phyloP scores from a whole-genome alignment of 2,797 vertebrate genomes.

The Falco rusticolus region DNA sequence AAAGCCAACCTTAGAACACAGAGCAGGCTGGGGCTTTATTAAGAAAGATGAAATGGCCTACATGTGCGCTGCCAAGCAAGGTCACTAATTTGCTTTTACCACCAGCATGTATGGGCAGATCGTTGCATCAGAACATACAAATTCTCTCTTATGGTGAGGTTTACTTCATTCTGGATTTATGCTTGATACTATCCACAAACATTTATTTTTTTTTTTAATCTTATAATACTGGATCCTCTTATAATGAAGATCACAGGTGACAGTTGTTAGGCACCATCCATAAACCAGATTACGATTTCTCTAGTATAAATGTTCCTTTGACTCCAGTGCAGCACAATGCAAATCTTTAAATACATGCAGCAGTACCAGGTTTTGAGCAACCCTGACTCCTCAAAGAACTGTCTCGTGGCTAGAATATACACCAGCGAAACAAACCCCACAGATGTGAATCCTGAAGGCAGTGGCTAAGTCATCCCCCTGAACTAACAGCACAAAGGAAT shows the following conservation, averaged over 20 bases:
- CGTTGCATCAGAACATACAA: neutral
- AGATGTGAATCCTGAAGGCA: neutral
- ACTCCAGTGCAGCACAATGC: neutral
- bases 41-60: conserved; percentile 28
- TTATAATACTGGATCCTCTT: neutral
- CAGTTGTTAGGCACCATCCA: neutral
- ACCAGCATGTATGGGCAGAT: neutral
- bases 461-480: neutral
- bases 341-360: neutral
- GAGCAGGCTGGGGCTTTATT: conserved; percentile 32
- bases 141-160: neutral
- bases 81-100: conserved; percentile 3
- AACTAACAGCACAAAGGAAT: neutral
- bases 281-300: neutral
- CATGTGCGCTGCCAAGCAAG: neutral
- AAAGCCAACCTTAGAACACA: conserved; percentile 42
- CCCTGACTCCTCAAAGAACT: neutral
- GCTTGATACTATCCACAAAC: neutral
- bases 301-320: neutral
- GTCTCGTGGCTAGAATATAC: accelerated
- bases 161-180: neutral
- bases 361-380: neutral
- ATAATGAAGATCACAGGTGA: neutral
- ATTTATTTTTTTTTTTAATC: neutral
- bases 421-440: neutral